Conservation (phyloP, 2,888 invertebrate genomes). For the Catocala sponsa region DNA sequence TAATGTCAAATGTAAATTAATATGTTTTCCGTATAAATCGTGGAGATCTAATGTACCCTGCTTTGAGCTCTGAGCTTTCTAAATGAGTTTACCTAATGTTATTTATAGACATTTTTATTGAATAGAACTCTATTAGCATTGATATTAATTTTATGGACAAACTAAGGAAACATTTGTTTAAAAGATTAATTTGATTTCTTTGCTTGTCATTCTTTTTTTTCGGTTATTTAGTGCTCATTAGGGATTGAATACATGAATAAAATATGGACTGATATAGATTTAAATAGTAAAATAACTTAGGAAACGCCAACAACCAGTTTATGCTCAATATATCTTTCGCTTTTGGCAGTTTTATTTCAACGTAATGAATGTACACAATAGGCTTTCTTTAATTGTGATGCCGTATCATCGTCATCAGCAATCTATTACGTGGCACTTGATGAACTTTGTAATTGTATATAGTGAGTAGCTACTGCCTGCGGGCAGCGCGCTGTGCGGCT, state of each 20-base stretch:
- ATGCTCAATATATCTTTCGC: neutral
- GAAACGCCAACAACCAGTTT: too few species aligned
- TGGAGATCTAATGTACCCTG: slow-evolving; percentile 27
- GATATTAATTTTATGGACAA: slow-evolving; percentile 17
- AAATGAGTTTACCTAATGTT: slow-evolving; percentile 29
- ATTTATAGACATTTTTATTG: slow-evolving; percentile 46
- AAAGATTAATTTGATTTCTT: slow-evolving; percentile 27
- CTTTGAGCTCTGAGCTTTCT: too few species aligned
- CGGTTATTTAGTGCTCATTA: slow-evolving; percentile 29
- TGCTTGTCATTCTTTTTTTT: slow-evolving; percentile 11
- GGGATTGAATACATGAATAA: slow-evolving; percentile 16
- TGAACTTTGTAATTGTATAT: too few species aligned
- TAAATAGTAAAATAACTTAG: too few species aligned
- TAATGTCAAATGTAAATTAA: slow-evolving; percentile 45
- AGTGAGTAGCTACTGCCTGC: too few species aligned
- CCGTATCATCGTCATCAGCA: too few species aligned
- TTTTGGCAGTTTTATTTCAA: neutral
- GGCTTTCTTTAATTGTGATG: too few species aligned
- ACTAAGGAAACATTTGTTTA: slow-evolving; percentile 22
- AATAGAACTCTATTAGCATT: slow-evolving; percentile 37
- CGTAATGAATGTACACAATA: neutral
- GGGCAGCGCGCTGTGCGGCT: too few species aligned
- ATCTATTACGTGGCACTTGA: too few species aligned
- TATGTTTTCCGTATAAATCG: slow-evolving; percentile 30
- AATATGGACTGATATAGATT: slow-evolving; percentile 2